Base-by-base conservation (phyloP, 2,888 invertebrate species). In the Onchidella celtica region DNA sequence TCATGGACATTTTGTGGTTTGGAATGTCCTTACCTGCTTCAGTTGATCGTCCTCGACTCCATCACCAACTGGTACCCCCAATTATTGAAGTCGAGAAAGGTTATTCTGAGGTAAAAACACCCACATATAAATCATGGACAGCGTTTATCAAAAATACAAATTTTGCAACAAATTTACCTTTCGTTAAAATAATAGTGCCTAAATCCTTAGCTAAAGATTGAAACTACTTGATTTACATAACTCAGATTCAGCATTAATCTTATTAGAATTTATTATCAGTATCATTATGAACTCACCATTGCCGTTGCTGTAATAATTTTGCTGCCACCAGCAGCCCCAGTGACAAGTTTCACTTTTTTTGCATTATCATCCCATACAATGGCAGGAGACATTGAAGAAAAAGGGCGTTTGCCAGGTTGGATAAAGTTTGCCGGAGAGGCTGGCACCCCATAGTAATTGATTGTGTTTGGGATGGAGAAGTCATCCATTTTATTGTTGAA, bases 401-500 rank as follows among this genome's bases (percentile, higher is more conserved):
- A 94, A 0, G 98, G 97, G 68, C 96, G 95, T 90, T 97, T 97
- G 2, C 96, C 96, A 0, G 98, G 97, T 57, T 94, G 94, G 74
- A 98, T 96, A 92, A 95, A 96, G 94, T 99, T 99, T 0, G 96
- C 96, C 0, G 96, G 95, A 0, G 97, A 97, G 0, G 98, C 96
- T 14, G 92, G 91, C 68, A 93, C 90, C 0, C 93, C 93, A 83
- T 92, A 94, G 55, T 59, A 79, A 79, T 92, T 92, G 34, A 78
- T 83, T 55, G 90, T 90, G 9, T 90, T 86, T 0, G 96, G 96
- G 3, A 96, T 95, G 0, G 96, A 96, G 93, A 99, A 99, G 92
- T 98, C 97, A 88, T 97, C 97, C 97, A 98, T 97, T 90, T 96
- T 96, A 89, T 97, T 96, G 93, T 97, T 98, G 93, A 97, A 96